Base-by-base conservation (phyloP, 2,888 invertebrate species). In the Dioctria rufipes region DNA sequence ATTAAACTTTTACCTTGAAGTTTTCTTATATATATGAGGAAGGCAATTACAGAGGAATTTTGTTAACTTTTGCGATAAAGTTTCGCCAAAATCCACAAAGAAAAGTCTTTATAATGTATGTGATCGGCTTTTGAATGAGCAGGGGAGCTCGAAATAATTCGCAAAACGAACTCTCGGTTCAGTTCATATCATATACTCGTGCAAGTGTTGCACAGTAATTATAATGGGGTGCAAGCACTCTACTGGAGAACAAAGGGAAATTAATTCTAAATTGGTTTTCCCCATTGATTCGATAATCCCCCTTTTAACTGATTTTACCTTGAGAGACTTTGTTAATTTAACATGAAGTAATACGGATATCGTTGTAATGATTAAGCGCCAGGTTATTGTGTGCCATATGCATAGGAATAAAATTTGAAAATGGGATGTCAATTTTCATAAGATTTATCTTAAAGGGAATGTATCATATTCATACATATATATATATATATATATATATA, bases 11-110 rank as follows among this genome's bases (percentile, higher is more conserved):
- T 77, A 77, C 77, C 77, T 77, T 77, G 43, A 51, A 49, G 77
- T 63, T 61, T 77, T 49, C 77, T 63, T 61, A 46, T 37, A 42
- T 61, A 49, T 49, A 49, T 61, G 40, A 13, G 25, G 37, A 37
- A 46, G 77, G 63, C 77, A 77, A 77, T 77, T 77, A 77, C 63
- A 37, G 63, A 11, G 63, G 63, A 63, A 77, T 77, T 77, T 77
- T 77, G 77, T 77, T 77, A 77, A 77, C 77, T 77, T 77, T 13
- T 61, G 77, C 77, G 77, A 77, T 77, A 77, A 77, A 77, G 77
- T 77, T 77, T 77, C 63, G 42, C 77, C 63, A 39, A 77, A 77
- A 77, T 63, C 43, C 51, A 63, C 77, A 77, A 77, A 77, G 77
- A 63, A 63, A 77, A 63, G 46, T 77, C 77, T 77, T 63, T 63